Conservation (phyloP, 2,888 invertebrate species). For the Lasioglossum leucozonium region DNA sequence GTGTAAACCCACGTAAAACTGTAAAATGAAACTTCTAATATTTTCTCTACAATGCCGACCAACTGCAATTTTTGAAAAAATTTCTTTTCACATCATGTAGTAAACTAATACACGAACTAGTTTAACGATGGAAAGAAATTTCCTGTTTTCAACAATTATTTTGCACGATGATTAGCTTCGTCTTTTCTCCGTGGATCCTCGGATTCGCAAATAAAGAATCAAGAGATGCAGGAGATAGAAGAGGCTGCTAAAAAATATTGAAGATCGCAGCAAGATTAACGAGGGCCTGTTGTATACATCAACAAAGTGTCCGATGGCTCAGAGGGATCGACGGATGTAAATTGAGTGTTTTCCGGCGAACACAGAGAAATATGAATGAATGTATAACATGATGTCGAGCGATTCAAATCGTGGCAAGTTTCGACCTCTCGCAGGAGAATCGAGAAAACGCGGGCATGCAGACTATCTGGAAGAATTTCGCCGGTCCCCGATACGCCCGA, state of each 20-base stretch:
- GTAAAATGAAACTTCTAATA: too few relatives aligned
- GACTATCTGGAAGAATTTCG: slow-evolving; percentile 16
- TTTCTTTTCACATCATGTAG: too few relatives aligned
- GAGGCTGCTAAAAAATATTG: not conserved
- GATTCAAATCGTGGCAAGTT: slow-evolving; percentile 1
- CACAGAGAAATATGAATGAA: not conserved
- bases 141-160: not conserved
- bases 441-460: slow-evolving; percentile 5
- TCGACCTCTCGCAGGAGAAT: not conserved
- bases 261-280: slow-evolving; percentile 1
- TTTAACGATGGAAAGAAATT: not conserved
- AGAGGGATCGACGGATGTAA: not conserved
- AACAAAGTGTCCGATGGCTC: not conserved
- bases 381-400: not conserved
- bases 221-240: not conserved
- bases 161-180: not conserved
- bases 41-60: too few relatives aligned
- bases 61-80: too few relatives aligned
- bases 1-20: too few relatives aligned
- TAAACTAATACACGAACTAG: too few relatives aligned
- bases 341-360: not conserved
- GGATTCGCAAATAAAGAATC: not conserved
- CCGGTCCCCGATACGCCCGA: not conserved
- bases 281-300: not conserved
- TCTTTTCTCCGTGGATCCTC: too few relatives aligned